phyloP scores from a whole-genome alignment of 2,888 invertebrate species.

The Nomada fucata region DNA sequence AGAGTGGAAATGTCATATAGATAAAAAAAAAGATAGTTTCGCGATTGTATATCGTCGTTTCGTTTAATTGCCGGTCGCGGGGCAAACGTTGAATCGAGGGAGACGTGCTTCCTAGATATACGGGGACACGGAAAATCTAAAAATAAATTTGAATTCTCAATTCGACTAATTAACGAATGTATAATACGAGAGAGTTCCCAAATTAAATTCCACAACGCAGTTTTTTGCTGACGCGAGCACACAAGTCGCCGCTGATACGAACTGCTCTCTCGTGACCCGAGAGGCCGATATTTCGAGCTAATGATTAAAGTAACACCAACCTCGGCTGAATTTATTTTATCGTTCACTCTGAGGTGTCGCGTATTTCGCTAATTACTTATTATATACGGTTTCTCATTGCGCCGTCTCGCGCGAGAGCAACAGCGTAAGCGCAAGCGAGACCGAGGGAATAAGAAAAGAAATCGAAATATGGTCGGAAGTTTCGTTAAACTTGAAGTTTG shows the following conservation, averaged over 20 bases:
- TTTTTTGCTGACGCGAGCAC: conserved; percentile 12
- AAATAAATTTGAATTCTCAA: conserved; percentile 12
- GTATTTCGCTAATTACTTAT: conserved; percentile 31
- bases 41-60: conserved; percentile 1
- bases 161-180: conserved; percentile 24
- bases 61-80: neutral
- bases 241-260: neutral
- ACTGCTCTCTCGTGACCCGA: conserved; percentile 12
- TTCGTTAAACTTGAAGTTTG: conserved; percentile 11
- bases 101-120: neutral
- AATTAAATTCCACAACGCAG: conserved; percentile 30
- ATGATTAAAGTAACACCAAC: conserved; percentile 34
- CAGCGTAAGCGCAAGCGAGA: neutral
- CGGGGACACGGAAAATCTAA: conserved; percentile 1
- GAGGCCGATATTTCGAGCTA: conserved; percentile 38
- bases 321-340: conserved; percentile 37
- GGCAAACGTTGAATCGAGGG: neutral
- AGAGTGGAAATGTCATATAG: no score
- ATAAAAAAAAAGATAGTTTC: neutral
- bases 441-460: neutral
- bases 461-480: neutral
- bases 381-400: conserved; percentile 6
- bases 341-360: conserved; percentile 5
- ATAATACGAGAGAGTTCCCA: conserved; percentile 14
- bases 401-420: neutral